Conservation (phyloP, 2,113 vertebrate species). For the Marmota flaviventris region DNA sequence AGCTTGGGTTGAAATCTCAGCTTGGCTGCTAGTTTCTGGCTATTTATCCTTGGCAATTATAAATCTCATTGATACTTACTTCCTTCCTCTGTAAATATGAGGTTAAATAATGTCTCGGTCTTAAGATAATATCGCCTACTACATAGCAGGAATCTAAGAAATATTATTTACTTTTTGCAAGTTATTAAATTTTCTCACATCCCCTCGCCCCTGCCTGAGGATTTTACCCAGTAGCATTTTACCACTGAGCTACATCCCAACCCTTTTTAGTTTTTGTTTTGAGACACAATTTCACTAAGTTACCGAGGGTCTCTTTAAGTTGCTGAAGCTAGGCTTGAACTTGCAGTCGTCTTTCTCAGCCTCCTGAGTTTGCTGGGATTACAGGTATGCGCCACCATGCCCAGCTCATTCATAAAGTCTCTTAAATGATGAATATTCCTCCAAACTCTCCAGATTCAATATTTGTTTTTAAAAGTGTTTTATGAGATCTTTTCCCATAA, state of each 20-base stretch:
- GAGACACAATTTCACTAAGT: too few species aligned
- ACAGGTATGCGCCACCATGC: too few species aligned
- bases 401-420: background rate
- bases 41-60: background rate
- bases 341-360: too few species aligned
- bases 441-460: background rate
- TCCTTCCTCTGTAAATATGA: background rate
- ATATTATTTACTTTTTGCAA: background rate
- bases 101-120: background rate
- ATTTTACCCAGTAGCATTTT: too few species aligned
- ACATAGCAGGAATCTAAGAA: background rate
- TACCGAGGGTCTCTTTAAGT: too few species aligned
- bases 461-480: background rate
- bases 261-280: too few species aligned
- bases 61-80: background rate
- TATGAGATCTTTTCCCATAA: background rate
- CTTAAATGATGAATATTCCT: background rate
- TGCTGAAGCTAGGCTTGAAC: too few species aligned
- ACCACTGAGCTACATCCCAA: too few species aligned
- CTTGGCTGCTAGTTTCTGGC: background rate
- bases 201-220: too few species aligned
- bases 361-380: too few species aligned
- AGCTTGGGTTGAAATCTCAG: background rate
- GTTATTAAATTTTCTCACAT: too few species aligned
- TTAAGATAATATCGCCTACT: constrained; percentile 18